phyloP scores from a whole-genome alignment of 1,140 invertebrate genomes.

The Triops longicaudatus region DNA sequence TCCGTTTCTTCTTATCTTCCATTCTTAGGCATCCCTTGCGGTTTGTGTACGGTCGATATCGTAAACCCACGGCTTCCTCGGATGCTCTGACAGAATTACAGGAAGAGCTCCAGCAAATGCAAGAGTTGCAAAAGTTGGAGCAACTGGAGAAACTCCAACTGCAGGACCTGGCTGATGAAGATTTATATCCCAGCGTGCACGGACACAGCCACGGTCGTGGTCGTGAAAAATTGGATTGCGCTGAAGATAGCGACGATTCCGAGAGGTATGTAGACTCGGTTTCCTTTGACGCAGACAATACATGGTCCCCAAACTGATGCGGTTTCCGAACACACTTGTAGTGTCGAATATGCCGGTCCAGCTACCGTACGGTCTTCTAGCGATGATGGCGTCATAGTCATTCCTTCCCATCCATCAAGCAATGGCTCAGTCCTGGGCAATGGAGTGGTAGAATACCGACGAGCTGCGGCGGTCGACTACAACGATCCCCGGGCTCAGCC shows the following conservation, averaged over 20 bases:
- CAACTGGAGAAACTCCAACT: conserved; percentile 24
- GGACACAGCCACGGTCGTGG: conserved; percentile 31
- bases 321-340: background rate
- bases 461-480: background rate
- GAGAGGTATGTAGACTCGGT: background rate
- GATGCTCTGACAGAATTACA: conserved; percentile 34
- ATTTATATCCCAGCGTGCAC: conserved; percentile 30
- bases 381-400: background rate
- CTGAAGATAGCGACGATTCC: conserved; percentile 29
- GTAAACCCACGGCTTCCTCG: conserved; percentile 57
- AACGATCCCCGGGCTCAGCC: background rate
- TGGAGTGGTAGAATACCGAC: background rate
- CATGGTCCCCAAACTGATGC: background rate
- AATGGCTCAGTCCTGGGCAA: background rate
- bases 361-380: conserved; percentile 5
- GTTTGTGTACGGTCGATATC: conserved; percentile 70
- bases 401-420: conserved; percentile 7
- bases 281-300: background rate
- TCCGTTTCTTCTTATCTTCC: conserved; percentile 11
- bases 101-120: conserved; percentile 30
- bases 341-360: background rate
- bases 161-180: conserved; percentile 30
- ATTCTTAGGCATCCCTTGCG: conserved; percentile 49
- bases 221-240: conserved; percentile 31
- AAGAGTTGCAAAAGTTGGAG: conserved; percentile 28